Conservation (phyloP, 2,113 vertebrate species). For the Gallinago jamesoni region DNA sequence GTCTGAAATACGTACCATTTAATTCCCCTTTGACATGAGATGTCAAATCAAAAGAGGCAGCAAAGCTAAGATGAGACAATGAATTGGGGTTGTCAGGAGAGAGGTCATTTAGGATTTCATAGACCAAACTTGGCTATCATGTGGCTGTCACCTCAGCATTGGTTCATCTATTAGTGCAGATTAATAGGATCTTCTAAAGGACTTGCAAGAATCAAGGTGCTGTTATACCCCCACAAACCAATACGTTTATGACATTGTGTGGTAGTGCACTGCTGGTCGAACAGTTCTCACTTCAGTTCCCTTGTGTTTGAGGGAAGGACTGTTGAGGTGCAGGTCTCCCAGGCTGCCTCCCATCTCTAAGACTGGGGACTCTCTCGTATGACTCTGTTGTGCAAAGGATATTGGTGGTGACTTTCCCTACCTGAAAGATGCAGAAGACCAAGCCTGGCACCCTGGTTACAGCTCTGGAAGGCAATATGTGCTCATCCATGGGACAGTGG, state of each 20-base stretch:
- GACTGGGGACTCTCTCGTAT: not conserved
- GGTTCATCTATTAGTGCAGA: not conserved
- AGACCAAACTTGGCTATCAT: not conserved
- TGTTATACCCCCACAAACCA: not conserved
- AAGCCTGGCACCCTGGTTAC: not conserved
- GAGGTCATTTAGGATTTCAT: not conserved
- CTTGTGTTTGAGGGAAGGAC: not conserved
- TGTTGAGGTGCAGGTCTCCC: not conserved
- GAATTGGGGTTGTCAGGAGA: not conserved
- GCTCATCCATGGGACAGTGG: not conserved
- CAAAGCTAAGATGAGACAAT: not conserved
- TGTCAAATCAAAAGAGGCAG: not conserved
- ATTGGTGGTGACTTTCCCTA: not conserved
- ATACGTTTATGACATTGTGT: not conserved
- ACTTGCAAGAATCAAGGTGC: not conserved
- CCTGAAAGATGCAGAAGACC: not conserved
- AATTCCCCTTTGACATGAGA: not conserved
- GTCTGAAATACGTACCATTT: not conserved
- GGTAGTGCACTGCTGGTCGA: not conserved
- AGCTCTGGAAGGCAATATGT: not conserved
- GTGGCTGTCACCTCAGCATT: not conserved
- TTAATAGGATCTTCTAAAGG: not conserved
- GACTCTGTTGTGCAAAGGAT: not conserved
- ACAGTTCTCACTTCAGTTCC: not conserved
- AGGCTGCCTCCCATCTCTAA: not conserved